Percentiles rank a stretch among this genome's conserved stretches.
Evolutionary conservation across 2,113 vertebrate genomes (phyloP).

Genomic region (Philantomba maxwellii): DNA sequence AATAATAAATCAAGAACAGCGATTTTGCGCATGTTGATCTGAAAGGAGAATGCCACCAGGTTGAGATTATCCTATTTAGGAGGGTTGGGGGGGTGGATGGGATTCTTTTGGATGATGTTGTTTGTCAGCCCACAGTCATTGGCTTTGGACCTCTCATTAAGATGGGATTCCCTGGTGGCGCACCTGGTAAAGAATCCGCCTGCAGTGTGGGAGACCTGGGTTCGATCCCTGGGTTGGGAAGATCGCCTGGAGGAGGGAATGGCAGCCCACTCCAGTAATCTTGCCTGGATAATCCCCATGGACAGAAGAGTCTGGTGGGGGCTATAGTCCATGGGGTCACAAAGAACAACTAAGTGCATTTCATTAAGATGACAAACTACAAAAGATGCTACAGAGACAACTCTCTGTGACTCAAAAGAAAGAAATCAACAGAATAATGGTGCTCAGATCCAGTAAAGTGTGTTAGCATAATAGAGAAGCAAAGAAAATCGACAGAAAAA

Average conservation of each 20-base stretch:
- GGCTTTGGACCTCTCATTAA: not conserved
- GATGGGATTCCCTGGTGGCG: not conserved
- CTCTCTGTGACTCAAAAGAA: not conserved
- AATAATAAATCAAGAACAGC: not conserved
- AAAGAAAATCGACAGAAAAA: not conserved
- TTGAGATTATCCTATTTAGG: no score
- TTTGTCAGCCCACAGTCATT: not conserved
- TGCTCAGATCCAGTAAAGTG: not conserved
- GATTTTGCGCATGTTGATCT: not conserved
- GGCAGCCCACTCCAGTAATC: not conserved
- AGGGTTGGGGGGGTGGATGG: not conserved
- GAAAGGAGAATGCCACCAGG: not conserved
- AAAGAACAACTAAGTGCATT: not conserved
- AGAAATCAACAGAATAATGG: not conserved
- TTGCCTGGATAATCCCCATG: not conserved
- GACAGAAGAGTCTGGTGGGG: not conserved
- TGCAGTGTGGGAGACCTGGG: not conserved
- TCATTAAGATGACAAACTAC: not conserved
- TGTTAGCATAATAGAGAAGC: not conserved
- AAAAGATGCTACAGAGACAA: not conserved
- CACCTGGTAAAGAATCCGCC: accelerated
- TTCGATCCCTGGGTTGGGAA: not conserved
- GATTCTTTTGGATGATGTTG: not conserved
- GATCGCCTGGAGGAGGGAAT: not conserved
- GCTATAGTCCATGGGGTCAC: not conserved